phyloP scores from a whole-genome alignment of 37 sponge, comb jelly and placozoan species.

The Theonella swinhoei region DNA sequence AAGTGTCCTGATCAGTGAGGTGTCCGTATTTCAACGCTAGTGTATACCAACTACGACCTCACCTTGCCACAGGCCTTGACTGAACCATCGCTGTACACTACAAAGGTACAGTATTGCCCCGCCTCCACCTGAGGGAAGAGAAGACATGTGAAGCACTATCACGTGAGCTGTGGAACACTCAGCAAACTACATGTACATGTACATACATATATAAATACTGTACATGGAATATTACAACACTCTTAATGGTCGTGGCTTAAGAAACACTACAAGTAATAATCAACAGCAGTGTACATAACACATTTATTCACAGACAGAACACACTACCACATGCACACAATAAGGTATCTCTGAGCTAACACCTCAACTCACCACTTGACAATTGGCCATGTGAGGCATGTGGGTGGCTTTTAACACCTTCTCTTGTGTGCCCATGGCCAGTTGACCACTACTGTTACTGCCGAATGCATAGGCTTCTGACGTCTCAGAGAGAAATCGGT shows the following conservation, averaged over 20 bases:
- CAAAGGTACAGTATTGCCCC: constrained; percentile 91
- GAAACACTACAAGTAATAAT: no score
- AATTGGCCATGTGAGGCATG: constrained; percentile 60
- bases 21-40: no score
- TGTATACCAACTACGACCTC: no score
- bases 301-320: no score
- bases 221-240: no score
- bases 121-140: constrained; percentile 71
- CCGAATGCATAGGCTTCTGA: constrained; percentile 75
- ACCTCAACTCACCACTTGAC: constrained; percentile 64
- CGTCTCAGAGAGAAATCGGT: constrained; percentile 43
- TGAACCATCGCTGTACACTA: constrained; percentile 69
- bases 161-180: background rate
- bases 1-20: no score
- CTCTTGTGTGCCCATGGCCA: constrained; percentile 78
- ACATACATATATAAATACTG: background rate
- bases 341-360: no score
- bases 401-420: constrained; percentile 61
- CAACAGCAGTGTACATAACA: no score
- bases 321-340: no score
- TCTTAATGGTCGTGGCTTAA: no score
- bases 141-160: constrained; percentile 10
- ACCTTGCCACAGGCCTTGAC: constrained; percentile 94
- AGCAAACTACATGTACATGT: background rate
- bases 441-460: constrained; percentile 87